These are phyloP conservation scores for Drosophila murphyi DNA, from an alignment of 1,140 invertebrate genomes.

Conservation along the genomic window DNA sequence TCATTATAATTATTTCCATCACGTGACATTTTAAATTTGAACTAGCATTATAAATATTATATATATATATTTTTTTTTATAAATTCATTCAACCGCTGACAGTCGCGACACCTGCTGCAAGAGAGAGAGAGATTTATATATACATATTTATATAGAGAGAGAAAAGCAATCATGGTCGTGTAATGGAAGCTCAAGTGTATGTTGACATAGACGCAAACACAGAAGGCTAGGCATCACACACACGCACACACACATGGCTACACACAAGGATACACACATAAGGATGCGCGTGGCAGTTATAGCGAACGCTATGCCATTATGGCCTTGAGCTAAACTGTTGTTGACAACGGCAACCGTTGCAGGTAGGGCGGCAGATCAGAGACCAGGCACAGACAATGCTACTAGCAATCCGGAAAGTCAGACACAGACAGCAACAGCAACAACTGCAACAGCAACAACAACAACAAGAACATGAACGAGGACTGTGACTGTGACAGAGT, in stretches of 20 bases:
- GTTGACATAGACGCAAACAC: slow-evolving; percentile 65
- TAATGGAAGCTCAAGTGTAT: slow-evolving; percentile 79
- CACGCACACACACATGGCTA: slow-evolving; percentile 10
- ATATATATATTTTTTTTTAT: slow-evolving; percentile 60
- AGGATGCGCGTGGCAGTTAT: slow-evolving; percentile 65
- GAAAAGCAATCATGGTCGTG: slow-evolving; percentile 76
- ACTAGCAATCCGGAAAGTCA: slow-evolving; percentile 70
- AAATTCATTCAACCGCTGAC: slow-evolving; percentile 65
- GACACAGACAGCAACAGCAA: slow-evolving; percentile 39
- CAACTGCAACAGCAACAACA: not conserved
- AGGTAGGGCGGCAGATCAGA: slow-evolving; percentile 7
- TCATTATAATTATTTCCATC: not conserved
- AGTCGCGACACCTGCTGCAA: slow-evolving; percentile 60
- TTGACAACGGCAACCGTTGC: slow-evolving; percentile 61
- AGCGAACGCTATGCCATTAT: slow-evolving; percentile 67
- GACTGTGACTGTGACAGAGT: slow-evolving; percentile 10
- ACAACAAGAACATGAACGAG: not conserved
- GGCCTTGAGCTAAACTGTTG: slow-evolving; percentile 81
- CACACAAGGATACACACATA: slow-evolving; percentile 13
- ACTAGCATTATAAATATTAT: slow-evolving; percentile 55
- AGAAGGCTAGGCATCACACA: slow-evolving; percentile 17
- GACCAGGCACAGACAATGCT: slow-evolving; percentile 56
- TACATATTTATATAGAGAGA: not conserved
- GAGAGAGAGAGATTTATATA: not conserved
- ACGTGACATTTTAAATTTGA: slow-evolving; percentile 29